Percentiles rank a stretch among this genome's conserved stretches.
These are phyloP conservation scores for Cetonia aurata DNA, from an alignment of 2,888 invertebrate genomes.

Conservation along the genomic window DNA sequence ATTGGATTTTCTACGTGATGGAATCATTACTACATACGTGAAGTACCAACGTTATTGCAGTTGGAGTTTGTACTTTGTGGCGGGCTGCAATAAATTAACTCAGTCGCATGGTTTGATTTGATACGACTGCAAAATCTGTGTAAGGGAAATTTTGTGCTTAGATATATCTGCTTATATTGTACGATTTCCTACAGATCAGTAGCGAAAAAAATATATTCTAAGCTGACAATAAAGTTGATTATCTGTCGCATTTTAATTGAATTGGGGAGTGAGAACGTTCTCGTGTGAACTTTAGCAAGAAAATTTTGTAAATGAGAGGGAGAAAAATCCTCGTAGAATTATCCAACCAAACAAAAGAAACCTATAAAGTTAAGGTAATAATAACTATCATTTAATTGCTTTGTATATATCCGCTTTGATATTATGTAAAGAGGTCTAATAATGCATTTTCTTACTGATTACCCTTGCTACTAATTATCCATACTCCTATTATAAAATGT, in stretches of 20 bases:
- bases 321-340: background rate
- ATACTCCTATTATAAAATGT: constrained; percentile 13
- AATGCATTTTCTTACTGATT: constrained; percentile 28
- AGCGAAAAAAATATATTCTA: constrained; percentile 13
- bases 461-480: constrained; percentile 9
- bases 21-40: constrained; percentile 21
- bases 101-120: too few relatives aligned
- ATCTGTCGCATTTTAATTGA: constrained; percentile 12
- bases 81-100: too few relatives aligned
- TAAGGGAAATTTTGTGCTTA: constrained; percentile 22
- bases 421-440: constrained; percentile 8
- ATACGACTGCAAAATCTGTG: too few relatives aligned
- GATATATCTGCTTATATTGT: background rate
- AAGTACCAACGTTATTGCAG: background rate
- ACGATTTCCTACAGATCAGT: constrained; percentile 2
- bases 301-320: too few relatives aligned
- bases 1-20: constrained; percentile 29
- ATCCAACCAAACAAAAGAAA: background rate
- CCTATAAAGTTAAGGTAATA: background rate
- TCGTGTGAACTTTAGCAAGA: background rate
- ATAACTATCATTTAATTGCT: constrained; percentile 14
- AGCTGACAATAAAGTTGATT: constrained; percentile 37
- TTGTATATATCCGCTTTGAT: constrained; percentile 31
- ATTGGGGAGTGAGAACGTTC: background rate
- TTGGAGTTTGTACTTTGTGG: background rate